phyloP scores from a whole-genome alignment of 2,113 vertebrate species.

The Tupaia chinensis region DNA sequence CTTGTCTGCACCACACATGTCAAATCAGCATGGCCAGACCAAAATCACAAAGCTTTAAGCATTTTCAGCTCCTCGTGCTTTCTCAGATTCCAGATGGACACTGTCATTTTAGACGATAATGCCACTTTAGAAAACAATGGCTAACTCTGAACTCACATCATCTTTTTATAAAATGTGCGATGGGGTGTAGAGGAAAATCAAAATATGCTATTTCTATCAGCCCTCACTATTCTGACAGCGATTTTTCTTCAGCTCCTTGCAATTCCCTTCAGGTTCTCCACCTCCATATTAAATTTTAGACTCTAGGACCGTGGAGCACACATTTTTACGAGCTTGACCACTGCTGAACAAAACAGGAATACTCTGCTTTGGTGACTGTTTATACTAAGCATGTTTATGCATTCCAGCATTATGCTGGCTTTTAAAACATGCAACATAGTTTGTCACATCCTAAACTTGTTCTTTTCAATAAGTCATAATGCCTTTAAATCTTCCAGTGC shows the following conservation, averaged over 20 bases:
- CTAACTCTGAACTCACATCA: background rate
- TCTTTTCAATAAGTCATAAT: background rate
- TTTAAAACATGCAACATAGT: constrained; percentile 21
- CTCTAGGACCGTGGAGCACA: background rate
- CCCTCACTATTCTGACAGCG: background rate
- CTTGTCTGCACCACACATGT: background rate
- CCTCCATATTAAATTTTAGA: background rate
- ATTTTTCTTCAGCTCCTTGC: background rate
- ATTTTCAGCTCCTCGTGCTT: background rate
- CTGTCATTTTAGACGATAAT: background rate
- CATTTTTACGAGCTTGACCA: background rate
- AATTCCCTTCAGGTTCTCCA: background rate
- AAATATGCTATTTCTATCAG: background rate
- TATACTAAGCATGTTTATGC: background rate
- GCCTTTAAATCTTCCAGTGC: background rate
- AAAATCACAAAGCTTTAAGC: background rate
- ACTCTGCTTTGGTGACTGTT: background rate
- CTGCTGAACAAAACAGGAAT: background rate
- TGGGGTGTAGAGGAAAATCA: background rate
- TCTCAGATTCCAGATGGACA: background rate
- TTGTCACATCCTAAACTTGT: background rate
- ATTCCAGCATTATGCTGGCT: background rate
- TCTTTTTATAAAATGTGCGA: background rate
- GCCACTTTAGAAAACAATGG: background rate
- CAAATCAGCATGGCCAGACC: background rate